phyloP scores from a whole-genome alignment of 2,797 vertebrate species.

The Enteromius radiatus region DNA sequence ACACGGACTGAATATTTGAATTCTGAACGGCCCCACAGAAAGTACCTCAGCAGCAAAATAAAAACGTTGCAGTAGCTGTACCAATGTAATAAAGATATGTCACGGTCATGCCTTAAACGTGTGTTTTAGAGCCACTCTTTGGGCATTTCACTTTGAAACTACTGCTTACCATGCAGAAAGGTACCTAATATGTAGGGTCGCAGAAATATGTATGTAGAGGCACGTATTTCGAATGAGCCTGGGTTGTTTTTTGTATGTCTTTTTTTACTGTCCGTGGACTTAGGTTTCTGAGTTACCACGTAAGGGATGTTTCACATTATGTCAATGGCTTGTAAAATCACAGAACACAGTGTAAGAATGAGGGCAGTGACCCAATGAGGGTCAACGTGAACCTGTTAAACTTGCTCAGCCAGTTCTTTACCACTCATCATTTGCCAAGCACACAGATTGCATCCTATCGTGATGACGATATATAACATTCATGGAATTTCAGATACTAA shows the following conservation, averaged over 20 bases:
- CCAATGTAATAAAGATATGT: no score
- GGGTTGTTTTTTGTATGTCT: not conserved
- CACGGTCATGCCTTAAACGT: no score
- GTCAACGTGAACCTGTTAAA: constrained; percentile 61
- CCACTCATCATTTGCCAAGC: constrained; percentile 22
- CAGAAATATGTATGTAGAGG: no score
- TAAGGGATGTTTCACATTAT: not conserved
- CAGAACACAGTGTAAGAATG: not conserved
- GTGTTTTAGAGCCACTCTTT: no score
- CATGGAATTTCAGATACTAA: not conserved
- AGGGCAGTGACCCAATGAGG: not conserved
- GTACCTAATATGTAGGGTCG: no score
- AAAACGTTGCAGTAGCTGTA: no score
- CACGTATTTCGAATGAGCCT: no score
- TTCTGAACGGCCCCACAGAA: no score
- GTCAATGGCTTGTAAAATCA: not conserved
- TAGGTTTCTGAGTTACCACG: not conserved
- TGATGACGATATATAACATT: not conserved
- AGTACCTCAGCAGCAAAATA: no score
- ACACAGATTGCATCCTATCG: not conserved
- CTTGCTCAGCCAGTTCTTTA: constrained; percentile 65
- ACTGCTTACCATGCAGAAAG: no score
- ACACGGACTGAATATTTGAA: no score
- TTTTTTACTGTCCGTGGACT: not conserved
- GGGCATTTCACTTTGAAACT: no score